These are phyloP conservation scores for Herminia tarsipennalis DNA, from an alignment of 2,888 invertebrate species.

Conservation along the genomic window DNA sequence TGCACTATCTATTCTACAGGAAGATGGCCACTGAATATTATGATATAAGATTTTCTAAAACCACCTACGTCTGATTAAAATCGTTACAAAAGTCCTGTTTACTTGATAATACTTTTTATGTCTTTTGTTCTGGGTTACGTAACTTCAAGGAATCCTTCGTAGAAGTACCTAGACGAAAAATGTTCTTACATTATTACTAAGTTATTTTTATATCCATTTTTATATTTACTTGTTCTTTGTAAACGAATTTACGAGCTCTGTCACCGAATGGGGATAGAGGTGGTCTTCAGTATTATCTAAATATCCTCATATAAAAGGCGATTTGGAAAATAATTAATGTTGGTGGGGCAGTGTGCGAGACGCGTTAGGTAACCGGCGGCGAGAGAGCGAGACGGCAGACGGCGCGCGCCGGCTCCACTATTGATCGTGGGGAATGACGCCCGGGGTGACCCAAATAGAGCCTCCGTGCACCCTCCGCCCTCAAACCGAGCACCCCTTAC, in stretches of 20 bases:
- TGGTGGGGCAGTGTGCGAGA: conserved; percentile 75
- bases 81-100: conserved; percentile 32
- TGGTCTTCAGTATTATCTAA: conserved; percentile 55
- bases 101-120: conserved; percentile 45
- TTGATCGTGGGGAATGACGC: conserved; percentile 83
- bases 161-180: conserved; percentile 41
- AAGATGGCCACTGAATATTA: conserved; percentile 43
- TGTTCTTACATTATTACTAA: conserved; percentile 14
- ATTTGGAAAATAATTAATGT: conserved; percentile 79
- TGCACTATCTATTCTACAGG: conserved; percentile 49
- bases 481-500: conserved; percentile 57
- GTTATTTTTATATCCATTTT: conserved; percentile 3
- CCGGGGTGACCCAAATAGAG: conserved; percentile 86
- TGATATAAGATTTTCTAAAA: conserved; percentile 31
- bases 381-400: conserved; percentile 67
- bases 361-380: conserved; percentile 78
- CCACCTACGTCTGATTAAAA: conserved; percentile 30
- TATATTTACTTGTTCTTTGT: conserved; percentile 16
- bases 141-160: conserved; percentile 44
- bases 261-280: conserved; percentile 27
- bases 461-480: conserved; percentile 73
- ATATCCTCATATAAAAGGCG: conserved; percentile 59
- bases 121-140: conserved; percentile 58
- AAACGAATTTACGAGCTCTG: conserved; percentile 20
- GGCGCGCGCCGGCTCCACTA: conserved; percentile 81